Conservation (phyloP, 2,113 vertebrate species). For the Pseudopipra pipra region DNA sequence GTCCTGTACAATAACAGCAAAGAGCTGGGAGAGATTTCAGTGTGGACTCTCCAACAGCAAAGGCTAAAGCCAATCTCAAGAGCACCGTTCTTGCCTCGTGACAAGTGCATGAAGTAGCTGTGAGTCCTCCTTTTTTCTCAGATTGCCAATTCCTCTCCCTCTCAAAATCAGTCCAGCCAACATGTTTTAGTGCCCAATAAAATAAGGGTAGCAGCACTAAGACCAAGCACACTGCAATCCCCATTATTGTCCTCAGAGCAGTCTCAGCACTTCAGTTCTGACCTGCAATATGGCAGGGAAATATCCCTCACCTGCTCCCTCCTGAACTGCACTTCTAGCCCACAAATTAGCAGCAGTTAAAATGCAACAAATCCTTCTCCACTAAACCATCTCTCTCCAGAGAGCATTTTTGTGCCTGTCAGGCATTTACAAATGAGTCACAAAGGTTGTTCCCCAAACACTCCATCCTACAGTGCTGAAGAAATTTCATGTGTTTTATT, state of each 20-base stretch:
- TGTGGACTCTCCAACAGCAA: neutral
- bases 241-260: neutral
- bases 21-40: neutral
- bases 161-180: neutral
- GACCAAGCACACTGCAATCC: neutral
- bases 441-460: neutral
- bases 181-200: neutral
- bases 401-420: neutral
- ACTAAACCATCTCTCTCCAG: neutral
- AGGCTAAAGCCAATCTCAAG: neutral
- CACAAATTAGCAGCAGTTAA: neutral
- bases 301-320: neutral
- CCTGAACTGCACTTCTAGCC: neutral
- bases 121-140: neutral
- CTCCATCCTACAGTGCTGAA: neutral
- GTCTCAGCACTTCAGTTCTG: neutral
- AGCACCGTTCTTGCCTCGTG: neutral
- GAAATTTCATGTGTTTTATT: neutral
- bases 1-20: accelerated
- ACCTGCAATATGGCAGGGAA: neutral
- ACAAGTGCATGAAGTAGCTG: neutral
- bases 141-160: neutral
- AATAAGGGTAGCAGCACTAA: neutral
- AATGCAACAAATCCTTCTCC: neutral
- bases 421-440: neutral